phyloP scores from a whole-genome alignment of 2,113 vertebrate species.

The Antechinus stuartii region DNA sequence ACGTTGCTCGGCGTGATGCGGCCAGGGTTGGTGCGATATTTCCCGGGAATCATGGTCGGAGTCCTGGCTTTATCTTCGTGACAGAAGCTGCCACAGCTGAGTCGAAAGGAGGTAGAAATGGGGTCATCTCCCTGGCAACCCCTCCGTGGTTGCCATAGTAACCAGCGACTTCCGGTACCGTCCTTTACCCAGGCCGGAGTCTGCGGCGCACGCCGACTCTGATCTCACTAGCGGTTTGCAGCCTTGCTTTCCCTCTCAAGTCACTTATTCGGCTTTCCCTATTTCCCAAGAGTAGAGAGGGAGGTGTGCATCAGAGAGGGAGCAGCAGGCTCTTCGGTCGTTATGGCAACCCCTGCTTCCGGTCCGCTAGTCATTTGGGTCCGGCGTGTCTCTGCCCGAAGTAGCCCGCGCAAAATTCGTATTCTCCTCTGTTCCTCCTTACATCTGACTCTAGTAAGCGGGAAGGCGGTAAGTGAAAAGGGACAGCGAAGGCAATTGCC shows the following conservation, averaged over 20 bases:
- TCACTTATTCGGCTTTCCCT: not conserved
- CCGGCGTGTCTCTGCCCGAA: not conserved
- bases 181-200: not conserved
- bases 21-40: constrained; percentile 76
- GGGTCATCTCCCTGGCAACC: constrained; percentile 75
- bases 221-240: not conserved
- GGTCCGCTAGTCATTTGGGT: constrained; percentile 35
- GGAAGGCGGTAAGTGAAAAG: rapidly evolving
- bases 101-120: constrained; percentile 25
- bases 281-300: not conserved
- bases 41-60: constrained; percentile 84
- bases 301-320: not conserved
- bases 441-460: rapidly evolving
- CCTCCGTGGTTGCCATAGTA: constrained; percentile 74
- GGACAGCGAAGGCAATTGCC: rapidly evolving
- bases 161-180: constrained; percentile 78
- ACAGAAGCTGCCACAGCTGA: not conserved
- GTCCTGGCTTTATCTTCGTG: not conserved
- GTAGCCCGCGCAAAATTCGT: constrained; percentile 60
- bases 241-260: not conserved
- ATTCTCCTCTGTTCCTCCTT: not conserved
- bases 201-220: rapidly evolving
- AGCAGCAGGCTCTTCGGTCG: constrained; percentile 38
- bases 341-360: constrained; percentile 78
- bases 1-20: constrained; percentile 75